phyloP scores from a whole-genome alignment of 1,140 invertebrate genomes.

The Brachionus rubens region DNA sequence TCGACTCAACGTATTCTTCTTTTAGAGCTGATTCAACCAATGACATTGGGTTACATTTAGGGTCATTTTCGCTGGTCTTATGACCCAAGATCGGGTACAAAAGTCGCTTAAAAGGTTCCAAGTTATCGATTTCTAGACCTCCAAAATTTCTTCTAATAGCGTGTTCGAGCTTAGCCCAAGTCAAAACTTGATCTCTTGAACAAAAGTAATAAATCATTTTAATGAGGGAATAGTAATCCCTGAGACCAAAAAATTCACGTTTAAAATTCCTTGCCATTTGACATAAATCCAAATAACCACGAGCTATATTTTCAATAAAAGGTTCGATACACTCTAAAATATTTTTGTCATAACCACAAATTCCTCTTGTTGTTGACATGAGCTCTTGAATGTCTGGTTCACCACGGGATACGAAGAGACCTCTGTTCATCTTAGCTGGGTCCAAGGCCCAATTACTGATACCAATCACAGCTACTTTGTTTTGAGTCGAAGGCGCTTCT shows the following conservation, averaged over 20 bases:
- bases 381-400: constrained; percentile 53
- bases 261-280: constrained; percentile 48
- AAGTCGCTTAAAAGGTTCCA: constrained; percentile 50
- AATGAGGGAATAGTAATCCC: constrained; percentile 58
- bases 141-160: constrained; percentile 54
- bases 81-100: constrained; percentile 26
- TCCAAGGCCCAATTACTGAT: constrained; percentile 58
- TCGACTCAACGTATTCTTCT: constrained; percentile 29
- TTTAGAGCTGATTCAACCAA: constrained; percentile 22
- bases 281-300: constrained; percentile 52
- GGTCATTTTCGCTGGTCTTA: constrained; percentile 45
- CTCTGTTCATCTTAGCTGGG: constrained; percentile 56
- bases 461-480: constrained; percentile 55
- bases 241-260: constrained; percentile 57
- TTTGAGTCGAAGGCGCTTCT: too few relatives aligned
- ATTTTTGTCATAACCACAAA: constrained; percentile 49
- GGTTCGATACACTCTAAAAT: constrained; percentile 48
- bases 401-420: constrained; percentile 54
- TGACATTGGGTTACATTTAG: constrained; percentile 42
- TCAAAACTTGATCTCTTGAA: constrained; percentile 48
- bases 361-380: constrained; percentile 51
- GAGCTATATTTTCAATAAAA: constrained; percentile 49
- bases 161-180: constrained; percentile 51
- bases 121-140: constrained; percentile 50
- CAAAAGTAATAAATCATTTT: constrained; percentile 54